Evolutionary conservation across 2,888 invertebrate genomes (phyloP).

Genomic region (Eurois occulta): DNA sequence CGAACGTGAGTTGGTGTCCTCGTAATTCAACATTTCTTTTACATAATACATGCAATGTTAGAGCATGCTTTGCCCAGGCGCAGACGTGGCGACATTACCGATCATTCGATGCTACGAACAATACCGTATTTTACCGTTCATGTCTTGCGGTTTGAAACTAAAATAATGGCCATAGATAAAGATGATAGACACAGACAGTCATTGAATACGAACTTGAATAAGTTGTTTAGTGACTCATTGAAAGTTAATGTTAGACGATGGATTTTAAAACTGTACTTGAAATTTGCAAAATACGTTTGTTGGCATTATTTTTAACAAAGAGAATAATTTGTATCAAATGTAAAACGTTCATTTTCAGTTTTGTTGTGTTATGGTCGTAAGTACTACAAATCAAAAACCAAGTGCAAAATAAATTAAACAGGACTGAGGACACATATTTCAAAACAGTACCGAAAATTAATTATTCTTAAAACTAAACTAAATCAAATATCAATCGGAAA

Average conservation of each 20-base stretch:
- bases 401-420: not conserved
- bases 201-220: slow-evolving; percentile 22
- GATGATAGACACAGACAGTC: slow-evolving; percentile 53
- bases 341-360: not conserved
- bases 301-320: not conserved
- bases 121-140: slow-evolving; percentile 49
- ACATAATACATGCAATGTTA: slow-evolving; percentile 71
- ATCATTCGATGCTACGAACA: slow-evolving; percentile 52
- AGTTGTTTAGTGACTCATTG: slow-evolving; percentile 14
- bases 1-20: slow-evolving; percentile 69
- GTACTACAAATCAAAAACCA: not conserved
- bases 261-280: slow-evolving; percentile 26
- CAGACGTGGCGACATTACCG: slow-evolving; percentile 39
- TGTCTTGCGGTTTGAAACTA: slow-evolving; percentile 35
- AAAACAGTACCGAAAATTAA: not conserved
- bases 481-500: slow-evolving; percentile 27
- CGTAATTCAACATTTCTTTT: slow-evolving; percentile 73
- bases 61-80: slow-evolving; percentile 29
- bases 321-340: not conserved
- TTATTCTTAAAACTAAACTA: not conserved
- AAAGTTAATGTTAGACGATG: not conserved
- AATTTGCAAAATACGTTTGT: not conserved
- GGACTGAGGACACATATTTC: not conserved
- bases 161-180: slow-evolving; percentile 54
- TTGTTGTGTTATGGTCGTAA: not conserved